A percentile compares a stretch with the other conserved stretches of the same genome.
Conservation (phyloP, 2,113 vertebrate genomes). For the Anoura caudifer region DNA sequence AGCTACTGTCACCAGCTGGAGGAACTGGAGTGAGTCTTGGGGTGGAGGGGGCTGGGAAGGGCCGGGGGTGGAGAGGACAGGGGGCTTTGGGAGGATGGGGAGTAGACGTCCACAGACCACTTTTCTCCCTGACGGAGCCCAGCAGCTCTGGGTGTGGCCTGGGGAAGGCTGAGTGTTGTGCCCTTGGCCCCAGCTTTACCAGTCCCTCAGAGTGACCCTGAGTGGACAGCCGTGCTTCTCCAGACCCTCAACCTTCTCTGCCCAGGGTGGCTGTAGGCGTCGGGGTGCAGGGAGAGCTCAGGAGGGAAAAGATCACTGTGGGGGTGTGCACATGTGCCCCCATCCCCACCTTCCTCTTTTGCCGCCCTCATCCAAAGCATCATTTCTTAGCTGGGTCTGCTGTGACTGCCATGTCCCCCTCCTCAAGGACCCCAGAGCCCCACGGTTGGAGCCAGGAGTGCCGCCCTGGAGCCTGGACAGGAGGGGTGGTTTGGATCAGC, state of each 20-base stretch:
- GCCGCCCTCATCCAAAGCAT: background rate
- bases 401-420: background rate
- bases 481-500: background rate
- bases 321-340: accelerated
- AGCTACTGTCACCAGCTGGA: conserved; percentile 82
- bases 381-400: background rate
- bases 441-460: background rate
- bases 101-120: too few relatives aligned
- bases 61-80: background rate
- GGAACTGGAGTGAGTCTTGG: conserved; percentile 86
- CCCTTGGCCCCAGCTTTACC: background rate
- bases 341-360: background rate
- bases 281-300: background rate
- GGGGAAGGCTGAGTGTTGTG: background rate
- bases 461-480: too few relatives aligned
- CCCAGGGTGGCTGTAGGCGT: background rate
- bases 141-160: background rate
- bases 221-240: background rate
- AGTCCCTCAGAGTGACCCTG: background rate
- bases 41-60: background rate
- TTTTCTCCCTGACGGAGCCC: background rate
- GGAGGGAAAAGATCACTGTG: background rate
- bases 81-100: background rate
- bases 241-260: background rate
- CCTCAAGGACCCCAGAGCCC: background rate